These are phyloP conservation scores for Dendrocincla tyrannina DNA, from an alignment of 2,797 vertebrate genomes.

Conservation along the genomic window DNA sequence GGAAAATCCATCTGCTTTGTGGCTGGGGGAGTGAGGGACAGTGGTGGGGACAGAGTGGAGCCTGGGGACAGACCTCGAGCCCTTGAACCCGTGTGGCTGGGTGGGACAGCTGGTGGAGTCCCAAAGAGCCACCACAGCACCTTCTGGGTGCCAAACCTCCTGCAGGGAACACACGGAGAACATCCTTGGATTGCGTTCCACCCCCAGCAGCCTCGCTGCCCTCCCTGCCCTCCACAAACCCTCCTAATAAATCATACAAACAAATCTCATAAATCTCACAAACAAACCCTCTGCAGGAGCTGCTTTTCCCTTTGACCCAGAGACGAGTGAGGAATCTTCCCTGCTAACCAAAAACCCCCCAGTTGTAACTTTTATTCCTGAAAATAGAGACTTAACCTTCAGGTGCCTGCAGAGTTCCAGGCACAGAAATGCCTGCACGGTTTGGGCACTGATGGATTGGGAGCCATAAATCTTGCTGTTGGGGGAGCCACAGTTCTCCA, in stretches of 20 bases:
- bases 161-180: not conserved
- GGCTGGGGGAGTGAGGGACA: not conserved
- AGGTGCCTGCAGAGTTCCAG: not conserved
- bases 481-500: conserved; percentile 48
- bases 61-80: not conserved
- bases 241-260: not conserved
- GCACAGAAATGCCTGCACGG: not conserved
- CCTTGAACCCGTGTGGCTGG: not conserved
- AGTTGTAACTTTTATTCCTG: not conserved
- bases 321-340: not conserved
- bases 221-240: not conserved
- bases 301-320: not conserved
- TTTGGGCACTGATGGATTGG: not conserved
- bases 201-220: not conserved
- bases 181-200: not conserved
- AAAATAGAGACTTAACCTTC: conserved; percentile 25
- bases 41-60: not conserved
- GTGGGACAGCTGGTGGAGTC: not conserved
- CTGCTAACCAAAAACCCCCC: not conserved
- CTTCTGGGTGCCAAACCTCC: not conserved
- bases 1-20: not conserved
- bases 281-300: not conserved
- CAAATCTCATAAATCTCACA: not conserved
- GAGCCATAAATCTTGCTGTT: conserved; percentile 32
- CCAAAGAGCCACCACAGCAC: not conserved